These are phyloP conservation scores for Caenorhabditis panamensis DNA, from an alignment of 2,888 invertebrate species.

Conservation along the genomic window DNA sequence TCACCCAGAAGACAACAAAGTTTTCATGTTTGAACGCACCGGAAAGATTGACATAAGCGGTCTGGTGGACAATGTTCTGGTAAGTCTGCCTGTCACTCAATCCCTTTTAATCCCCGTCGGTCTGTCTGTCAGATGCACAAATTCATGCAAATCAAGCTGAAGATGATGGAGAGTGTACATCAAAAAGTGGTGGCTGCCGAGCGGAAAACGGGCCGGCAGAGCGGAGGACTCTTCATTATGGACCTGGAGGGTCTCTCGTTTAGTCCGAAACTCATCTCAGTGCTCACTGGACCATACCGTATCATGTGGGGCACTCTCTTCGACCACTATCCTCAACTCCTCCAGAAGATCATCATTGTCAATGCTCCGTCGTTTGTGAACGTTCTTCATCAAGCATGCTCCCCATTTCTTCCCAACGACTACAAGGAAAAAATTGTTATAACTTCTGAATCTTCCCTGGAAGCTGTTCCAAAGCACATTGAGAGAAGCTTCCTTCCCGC, in stretches of 20 bases:
- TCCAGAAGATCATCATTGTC: slow-evolving; percentile 76
- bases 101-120: slow-evolving; percentile 64
- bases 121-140: slow-evolving; percentile 67
- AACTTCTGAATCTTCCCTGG: slow-evolving; percentile 50
- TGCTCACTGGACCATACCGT: slow-evolving; percentile 78
- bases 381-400: slow-evolving; percentile 76
- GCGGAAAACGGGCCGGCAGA: slow-evolving; percentile 66
- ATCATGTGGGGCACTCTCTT: slow-evolving; percentile 80
- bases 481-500: slow-evolving; percentile 37
- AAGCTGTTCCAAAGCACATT: slow-evolving; percentile 46
- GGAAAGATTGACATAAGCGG: slow-evolving; percentile 76
- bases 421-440: slow-evolving; percentile 72
- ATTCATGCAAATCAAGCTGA: slow-evolving; percentile 78
- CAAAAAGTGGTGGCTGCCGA: slow-evolving; percentile 69
- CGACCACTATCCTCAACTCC: slow-evolving; percentile 79
- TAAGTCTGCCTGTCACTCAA: slow-evolving; percentile 37
- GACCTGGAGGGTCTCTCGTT: slow-evolving; percentile 77
- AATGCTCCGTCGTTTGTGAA: slow-evolving; percentile 80
- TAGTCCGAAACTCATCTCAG: slow-evolving; percentile 74
- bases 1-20: slow-evolving; percentile 67
- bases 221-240: slow-evolving; percentile 75
- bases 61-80: slow-evolving; percentile 68
- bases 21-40: slow-evolving; percentile 71
- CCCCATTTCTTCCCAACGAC: slow-evolving; percentile 77
- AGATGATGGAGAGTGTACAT: slow-evolving; percentile 78